Evolutionary conservation across 1,140 invertebrate genomes (phyloP), one percentile per base, ranked within the genome.

Genomic region (Diabrotica virgifera): DNA sequence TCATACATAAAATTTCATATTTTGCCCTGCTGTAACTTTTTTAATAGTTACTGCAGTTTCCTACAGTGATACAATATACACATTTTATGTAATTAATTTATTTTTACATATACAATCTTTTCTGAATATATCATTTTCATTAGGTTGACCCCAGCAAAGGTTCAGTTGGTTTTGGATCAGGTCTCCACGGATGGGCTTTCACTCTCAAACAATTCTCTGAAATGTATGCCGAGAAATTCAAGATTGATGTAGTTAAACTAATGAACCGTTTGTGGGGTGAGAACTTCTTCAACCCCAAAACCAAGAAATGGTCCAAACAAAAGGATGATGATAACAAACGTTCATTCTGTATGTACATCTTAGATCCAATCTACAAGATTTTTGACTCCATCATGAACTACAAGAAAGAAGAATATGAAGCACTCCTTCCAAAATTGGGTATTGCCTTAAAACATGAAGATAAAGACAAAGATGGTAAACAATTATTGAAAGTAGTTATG

Each of bases 181-280:
- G 93, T 77, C 91, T 99, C 59, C 98, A 99, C 80, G 97, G 97
- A 61, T 99, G 98, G 98, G 98, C 98, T 60, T 99, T 99, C 80
- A 99, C 97, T 59, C 85, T 99, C 51, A 99, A 99, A 84, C 96
- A 99, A 84, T 99, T 99, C 85, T 89, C 97, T 62, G 96, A 99
- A 82, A 97, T 99, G 90, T 99, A 99, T 80, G 90, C 95, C 38
- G 92, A 94, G 74, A 99, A 99, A 82, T 99, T 99, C 86, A 96
- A 96, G 82, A 97, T 99, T 75, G 94, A 97, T 80, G 89, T 94
- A 66, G 91, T 93, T 57, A 99, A 99, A 80, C 87, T 99, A 74
- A 99, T 99, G 97, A 97, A 94, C 82, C 83, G 86, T 72, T 80
- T 96, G 14, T 99, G 93, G 93, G 98, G 98, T 79, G 97, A 99